Evolutionary conservation across 1,140 invertebrate species (phyloP).

Genomic region (Bombus haemorrhoidalis): DNA sequence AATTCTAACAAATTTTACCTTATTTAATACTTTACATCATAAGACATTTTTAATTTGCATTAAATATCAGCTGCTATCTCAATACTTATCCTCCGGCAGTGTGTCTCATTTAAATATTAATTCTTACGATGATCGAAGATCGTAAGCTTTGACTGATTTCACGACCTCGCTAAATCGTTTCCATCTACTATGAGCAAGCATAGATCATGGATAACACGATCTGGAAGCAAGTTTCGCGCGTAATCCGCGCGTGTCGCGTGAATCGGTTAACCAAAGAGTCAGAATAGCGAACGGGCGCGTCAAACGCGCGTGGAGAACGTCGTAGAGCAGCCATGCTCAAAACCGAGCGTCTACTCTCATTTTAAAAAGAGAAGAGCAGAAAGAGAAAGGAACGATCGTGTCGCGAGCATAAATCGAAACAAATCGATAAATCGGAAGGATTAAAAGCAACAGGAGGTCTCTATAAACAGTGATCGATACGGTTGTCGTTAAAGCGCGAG

Average conservation of each 20-base stretch:
- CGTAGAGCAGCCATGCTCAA: background rate
- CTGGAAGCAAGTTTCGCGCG: background rate
- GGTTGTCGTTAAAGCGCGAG: background rate
- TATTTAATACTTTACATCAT: too few species aligned
- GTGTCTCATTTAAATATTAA: too few species aligned
- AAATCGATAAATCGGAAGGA: background rate
- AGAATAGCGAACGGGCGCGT: background rate
- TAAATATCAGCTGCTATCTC: too few species aligned
- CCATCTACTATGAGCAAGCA: too few species aligned
- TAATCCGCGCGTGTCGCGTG: background rate
- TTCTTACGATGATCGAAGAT: too few species aligned
- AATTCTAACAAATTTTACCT: too few species aligned
- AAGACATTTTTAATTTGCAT: too few species aligned
- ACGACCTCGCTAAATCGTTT: too few species aligned
- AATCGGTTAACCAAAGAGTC: background rate
- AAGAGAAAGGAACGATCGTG: background rate
- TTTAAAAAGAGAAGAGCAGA: background rate
- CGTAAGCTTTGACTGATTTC: too few species aligned
- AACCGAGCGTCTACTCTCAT: background rate
- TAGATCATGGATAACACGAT: background rate
- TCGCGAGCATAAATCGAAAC: background rate
- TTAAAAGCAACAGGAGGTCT: background rate
- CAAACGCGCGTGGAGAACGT: background rate
- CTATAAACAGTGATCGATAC: background rate
- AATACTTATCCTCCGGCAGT: too few species aligned